Conservation (phyloP, 37 sponge, comb jelly and placozoan genomes). For the Spongilla lacustris region DNA sequence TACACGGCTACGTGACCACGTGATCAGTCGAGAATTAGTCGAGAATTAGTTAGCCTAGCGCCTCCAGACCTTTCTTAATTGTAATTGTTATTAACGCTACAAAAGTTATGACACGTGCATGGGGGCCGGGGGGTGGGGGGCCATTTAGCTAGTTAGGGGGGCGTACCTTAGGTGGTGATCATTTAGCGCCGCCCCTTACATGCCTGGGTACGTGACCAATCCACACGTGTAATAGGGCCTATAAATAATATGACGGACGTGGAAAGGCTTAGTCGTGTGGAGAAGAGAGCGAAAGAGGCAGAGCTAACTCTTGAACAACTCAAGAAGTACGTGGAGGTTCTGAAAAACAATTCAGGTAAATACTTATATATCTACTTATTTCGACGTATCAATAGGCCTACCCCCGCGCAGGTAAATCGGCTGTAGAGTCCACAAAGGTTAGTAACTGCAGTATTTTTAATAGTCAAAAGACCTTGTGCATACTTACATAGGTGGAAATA, state of each 20-base stretch:
- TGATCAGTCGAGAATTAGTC: no score
- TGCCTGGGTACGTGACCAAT: background rate
- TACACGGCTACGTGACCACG: no score
- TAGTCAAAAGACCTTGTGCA: background rate
- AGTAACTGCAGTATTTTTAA: background rate
- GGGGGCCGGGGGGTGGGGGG: no score
- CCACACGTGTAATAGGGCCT: background rate
- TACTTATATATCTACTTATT: background rate
- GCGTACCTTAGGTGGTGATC: no score
- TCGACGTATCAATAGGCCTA: background rate
- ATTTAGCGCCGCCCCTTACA: no score
- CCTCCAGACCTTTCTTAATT: no score
- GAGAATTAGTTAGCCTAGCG: no score
- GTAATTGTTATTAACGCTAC: no score
- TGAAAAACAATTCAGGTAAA: conserved; percentile 67
- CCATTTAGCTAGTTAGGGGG: no score
- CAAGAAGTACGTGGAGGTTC: conserved; percentile 40
- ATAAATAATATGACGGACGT: conserved; percentile 54
- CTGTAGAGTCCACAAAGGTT: background rate
- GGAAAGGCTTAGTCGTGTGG: conserved; percentile 53
- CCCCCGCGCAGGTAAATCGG: background rate
- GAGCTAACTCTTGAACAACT: conserved; percentile 67
- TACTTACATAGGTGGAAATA: conserved; percentile 32
- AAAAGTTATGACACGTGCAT: no score
- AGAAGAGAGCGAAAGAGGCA: conserved; percentile 68